Percentiles rank a stretch among this genome's conserved stretches.
Evolutionary conservation across 2,888 invertebrate genomes (phyloP).

Genomic region (Villa cingulata): DNA sequence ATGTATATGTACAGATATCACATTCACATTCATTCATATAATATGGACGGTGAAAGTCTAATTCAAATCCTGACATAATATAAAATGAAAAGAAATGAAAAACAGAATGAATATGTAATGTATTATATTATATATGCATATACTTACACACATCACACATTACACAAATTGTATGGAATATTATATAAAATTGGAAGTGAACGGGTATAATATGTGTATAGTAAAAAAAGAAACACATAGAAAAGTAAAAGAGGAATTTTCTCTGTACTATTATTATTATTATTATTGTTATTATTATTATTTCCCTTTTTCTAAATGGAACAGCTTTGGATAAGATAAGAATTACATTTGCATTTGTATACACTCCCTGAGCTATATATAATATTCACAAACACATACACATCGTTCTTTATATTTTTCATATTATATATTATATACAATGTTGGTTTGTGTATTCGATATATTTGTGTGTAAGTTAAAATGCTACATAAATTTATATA

Average conservation of each 20-base stretch:
- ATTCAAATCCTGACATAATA: not conserved
- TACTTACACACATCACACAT: too few relatives aligned
- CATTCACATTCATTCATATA: too few relatives aligned
- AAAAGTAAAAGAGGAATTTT: not conserved
- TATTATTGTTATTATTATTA: too few relatives aligned
- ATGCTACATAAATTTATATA: too few relatives aligned
- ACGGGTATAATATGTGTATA: too few relatives aligned
- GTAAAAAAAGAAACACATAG: too few relatives aligned
- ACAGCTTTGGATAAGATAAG: constrained; percentile 9
- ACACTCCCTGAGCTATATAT: not conserved
- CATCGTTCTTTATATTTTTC: too few relatives aligned
- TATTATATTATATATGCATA: too few relatives aligned
- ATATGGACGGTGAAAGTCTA: not conserved
- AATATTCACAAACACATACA: too few relatives aligned
- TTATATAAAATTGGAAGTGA: not conserved
- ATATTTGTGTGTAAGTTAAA: not conserved
- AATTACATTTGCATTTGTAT: constrained; percentile 10
- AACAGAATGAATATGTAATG: too few relatives aligned
- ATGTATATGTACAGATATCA: too few relatives aligned
- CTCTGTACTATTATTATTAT: not conserved
- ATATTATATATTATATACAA: not conserved
- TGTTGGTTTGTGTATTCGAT: not conserved
- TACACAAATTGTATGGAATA: not conserved
- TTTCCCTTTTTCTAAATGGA: constrained; percentile 6
- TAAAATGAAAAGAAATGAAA: too few relatives aligned